Conservation (phyloP, 1,140 invertebrate species). For the Zaprionus kolodkinae region DNA sequence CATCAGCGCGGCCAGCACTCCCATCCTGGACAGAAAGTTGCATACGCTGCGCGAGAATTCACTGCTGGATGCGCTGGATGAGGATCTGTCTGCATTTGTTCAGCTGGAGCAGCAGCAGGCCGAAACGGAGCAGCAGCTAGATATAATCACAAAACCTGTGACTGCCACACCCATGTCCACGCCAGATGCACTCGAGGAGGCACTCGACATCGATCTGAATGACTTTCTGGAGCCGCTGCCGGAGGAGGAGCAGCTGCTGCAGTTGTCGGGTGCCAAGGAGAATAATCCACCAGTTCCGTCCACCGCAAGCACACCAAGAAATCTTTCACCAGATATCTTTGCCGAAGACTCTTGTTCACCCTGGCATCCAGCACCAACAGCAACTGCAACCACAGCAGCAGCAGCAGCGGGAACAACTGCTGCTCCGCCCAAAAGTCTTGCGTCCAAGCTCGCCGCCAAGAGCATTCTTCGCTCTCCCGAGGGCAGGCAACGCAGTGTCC, state of each 20-base stretch:
- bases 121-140: neutral
- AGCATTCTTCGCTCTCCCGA: slow-evolving; percentile 23
- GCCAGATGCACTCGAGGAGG: slow-evolving; percentile 44
- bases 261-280: slow-evolving; percentile 2
- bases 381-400: neutral
- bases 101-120: slow-evolving; percentile 6
- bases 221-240: slow-evolving; percentile 70
- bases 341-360: slow-evolving; percentile 58
- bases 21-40: slow-evolving; percentile 12
- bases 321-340: slow-evolving; percentile 64
- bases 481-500: slow-evolving; percentile 8
- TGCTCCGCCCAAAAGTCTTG: slow-evolving; percentile 41
- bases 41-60: neutral
- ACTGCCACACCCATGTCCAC: neutral
- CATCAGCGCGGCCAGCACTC: slow-evolving; percentile 48
- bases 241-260: slow-evolving; percentile 57
- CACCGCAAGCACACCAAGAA: slow-evolving; percentile 20
- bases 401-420: neutral
- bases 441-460: slow-evolving; percentile 64
- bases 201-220: slow-evolving; percentile 63
- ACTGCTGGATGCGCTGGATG: slow-evolving; percentile 27
- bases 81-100: slow-evolving; percentile 29
- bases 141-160: neutral
- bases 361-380: slow-evolving; percentile 32
- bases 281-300: neutral